A percentile compares a stretch with the other conserved stretches of the same genome.
Conservation (phyloP, 2,888 invertebrate genomes). For the Yponomeuta sedellus region DNA sequence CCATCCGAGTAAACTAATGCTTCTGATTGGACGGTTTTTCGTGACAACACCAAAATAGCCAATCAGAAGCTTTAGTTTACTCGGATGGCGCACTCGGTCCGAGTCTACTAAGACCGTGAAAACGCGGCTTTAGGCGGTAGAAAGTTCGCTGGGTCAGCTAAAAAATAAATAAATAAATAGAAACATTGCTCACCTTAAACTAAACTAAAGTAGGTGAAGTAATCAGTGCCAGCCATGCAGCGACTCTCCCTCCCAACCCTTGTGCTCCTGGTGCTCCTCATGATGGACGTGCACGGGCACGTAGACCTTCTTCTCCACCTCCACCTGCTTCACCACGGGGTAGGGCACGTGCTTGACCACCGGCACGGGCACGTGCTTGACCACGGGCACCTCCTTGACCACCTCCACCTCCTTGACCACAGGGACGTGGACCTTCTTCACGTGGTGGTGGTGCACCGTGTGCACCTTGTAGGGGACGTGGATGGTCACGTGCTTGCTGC, state of each 20-base stretch:
- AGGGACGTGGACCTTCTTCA: conserved; percentile 61
- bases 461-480: conserved; percentile 70
- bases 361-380: conserved; percentile 61
- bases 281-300: conserved; percentile 22
- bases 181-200: conserved; percentile 43
- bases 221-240: conserved; percentile 70
- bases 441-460: conserved; percentile 69
- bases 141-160: too few relatives aligned
- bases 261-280: conserved; percentile 42
- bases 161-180: too few relatives aligned
- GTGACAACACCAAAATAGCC: too few relatives aligned
- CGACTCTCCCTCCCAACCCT: conserved; percentile 68
- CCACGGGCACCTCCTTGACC: conserved; percentile 61
- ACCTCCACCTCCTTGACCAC: conserved; percentile 65
- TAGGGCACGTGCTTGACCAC: conserved; percentile 26
- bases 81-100: too few relatives aligned
- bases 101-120: too few relatives aligned
- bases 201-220: conserved; percentile 26
- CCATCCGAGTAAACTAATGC: too few relatives aligned
- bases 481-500: conserved; percentile 65
- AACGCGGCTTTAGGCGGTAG: too few relatives aligned
- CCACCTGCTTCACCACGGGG: conserved; percentile 18
- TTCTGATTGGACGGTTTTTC: too few relatives aligned
- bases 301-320: conserved; percentile 20
- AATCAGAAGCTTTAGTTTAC: too few relatives aligned